Percentiles rank a stretch among this genome's conserved stretches.
Conservation (phyloP, 2,797 vertebrate species). For the Acanthurus lineatus region DNA sequence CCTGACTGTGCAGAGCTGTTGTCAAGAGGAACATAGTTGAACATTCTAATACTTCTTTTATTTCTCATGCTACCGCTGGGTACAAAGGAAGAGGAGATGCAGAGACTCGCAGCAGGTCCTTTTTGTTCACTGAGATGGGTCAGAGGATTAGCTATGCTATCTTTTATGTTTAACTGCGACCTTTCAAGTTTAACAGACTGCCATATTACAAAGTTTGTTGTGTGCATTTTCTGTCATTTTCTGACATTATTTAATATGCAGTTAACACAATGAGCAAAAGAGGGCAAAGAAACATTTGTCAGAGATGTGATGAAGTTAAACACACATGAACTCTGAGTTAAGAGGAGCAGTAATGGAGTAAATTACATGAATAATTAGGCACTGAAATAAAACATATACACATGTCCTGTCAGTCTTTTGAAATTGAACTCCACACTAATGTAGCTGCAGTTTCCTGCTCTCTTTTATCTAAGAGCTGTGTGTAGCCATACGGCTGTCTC, state of each 20-base stretch:
- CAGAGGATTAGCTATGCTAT: constrained; percentile 10
- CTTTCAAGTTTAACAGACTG: constrained; percentile 5
- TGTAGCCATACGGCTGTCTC: constrained; percentile 14
- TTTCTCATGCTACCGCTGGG: neutral
- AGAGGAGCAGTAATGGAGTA: constrained; percentile 20
- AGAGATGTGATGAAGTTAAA: constrained; percentile 16
- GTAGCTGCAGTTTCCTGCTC: constrained; percentile 19
- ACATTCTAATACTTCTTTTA: constrained; percentile 13
- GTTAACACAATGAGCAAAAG: neutral
- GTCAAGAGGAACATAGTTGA: neutral
- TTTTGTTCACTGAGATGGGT: constrained; percentile 4
- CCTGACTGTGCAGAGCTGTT: constrained; percentile 23
- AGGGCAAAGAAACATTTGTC: neutral
- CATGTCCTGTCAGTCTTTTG: constrained; percentile 18
- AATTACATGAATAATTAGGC: constrained; percentile 19
- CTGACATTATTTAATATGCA: neutral
- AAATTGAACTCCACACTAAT: constrained; percentile 13
- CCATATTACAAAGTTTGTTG: constrained; percentile 10
- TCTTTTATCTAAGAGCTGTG: constrained; percentile 31
- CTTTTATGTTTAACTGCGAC: constrained; percentile 1
- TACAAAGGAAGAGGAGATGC: neutral
- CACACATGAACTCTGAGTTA: constrained; percentile 3
- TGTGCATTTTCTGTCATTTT: neutral
- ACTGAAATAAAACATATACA: constrained; percentile 21
- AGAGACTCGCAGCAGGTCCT: neutral